Evolutionary conservation across 1,140 invertebrate genomes (phyloP), one percentile per base, ranked within the genome.

Genomic region (Aphelenchoides besseyi): DNA sequence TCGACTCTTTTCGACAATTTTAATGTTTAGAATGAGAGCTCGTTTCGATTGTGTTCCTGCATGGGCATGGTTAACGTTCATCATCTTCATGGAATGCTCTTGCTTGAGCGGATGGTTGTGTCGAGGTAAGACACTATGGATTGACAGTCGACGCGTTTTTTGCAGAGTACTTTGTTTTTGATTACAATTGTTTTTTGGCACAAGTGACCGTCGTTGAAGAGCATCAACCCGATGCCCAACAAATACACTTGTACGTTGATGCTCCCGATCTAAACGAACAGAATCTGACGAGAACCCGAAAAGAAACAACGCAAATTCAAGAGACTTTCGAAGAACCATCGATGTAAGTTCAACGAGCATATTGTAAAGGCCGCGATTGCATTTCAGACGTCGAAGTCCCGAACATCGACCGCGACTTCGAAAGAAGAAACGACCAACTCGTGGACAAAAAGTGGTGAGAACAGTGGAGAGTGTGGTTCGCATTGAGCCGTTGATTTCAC

Each of bases 71-170:
- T 68, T 71, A 2, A 71, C 52, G 26, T 5, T 29, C 3, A 30
- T 71, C 9, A 54, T 68, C n/a, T 30, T 71, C 12, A 52, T 55
- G 12, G 68, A 71, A 52, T 71, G 18, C 33, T 28, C 57, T 12
- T n/a, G 72, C 2, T 33, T 71, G 68, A 48, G 12, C 16, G 32
- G 26, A 8, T 71, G 70, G 70, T 18, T 71, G 29, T 37, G 35
- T 33, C 35, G 68, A 36, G 70, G 70, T 71, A 0, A 54, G 70
- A 72, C n/a, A n/a, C n/a, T n/a, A n/a, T n/a, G n/a, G n/a, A n/a
- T n/a, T n/a, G n/a, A n/a, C n/a, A n/a, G n/a, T n/a, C n/a, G n/a
- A n/a, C n/a, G n/a, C n/a, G n/a, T 3, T 66, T 67, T 41, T 3
- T 74, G 16, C 28, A 73, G 54, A 63, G 52, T 69, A 69, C n/a